Evolutionary conservation across 2,113 vertebrate genomes (phyloP), one percentile per base, ranked within the genome.

Genomic region (Aegithalos caudatus): DNA sequence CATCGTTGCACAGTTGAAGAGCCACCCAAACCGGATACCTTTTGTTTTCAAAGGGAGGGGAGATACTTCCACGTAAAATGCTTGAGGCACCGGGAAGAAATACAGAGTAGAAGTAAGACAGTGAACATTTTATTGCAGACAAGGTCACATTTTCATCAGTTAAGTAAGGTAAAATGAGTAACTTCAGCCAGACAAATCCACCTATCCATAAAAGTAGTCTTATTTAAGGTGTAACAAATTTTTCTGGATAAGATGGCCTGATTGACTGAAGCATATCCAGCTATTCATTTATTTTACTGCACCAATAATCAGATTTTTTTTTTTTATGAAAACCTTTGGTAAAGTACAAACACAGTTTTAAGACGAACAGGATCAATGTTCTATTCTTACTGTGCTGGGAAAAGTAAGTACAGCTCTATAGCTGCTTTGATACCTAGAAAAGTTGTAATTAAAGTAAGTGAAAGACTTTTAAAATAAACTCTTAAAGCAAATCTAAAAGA

Each of bases 61-160:
- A 70, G 17, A 53, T 13, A 24, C 19, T 78, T 29, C 14, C 37
- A 66, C 5, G 25, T 33, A 60, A 71, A 72, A 60, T 21, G 18
- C 31, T 62, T 22, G 23, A 42, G 11, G 14, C 25, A 19, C 0
- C 2, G 16, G 25, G 14, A 47, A 76, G 89, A 53, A 76, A 93
- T 11, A 24, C 6, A 53, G 44, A 51, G 0, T 2, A 81, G 17
- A 81, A 81, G 45, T 61, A 76, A 93, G 58, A 90, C 91, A 95
- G 95, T 90, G 90, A 95, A 93, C 44, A 7, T 90, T 96, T 97
- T 96, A 97, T 96, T 97, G 86, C 92, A 90, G 84, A 92, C 38
- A 88, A 88, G 51, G 82, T 95, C 96, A 97, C 92, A 88, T 90
- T 93, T 92, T 90, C 86, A 92, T 83, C 88, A 70, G 56, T 95